These are phyloP conservation scores for Conistra vaccinii DNA, from an alignment of 2,888 invertebrate species.

Conservation along the genomic window DNA sequence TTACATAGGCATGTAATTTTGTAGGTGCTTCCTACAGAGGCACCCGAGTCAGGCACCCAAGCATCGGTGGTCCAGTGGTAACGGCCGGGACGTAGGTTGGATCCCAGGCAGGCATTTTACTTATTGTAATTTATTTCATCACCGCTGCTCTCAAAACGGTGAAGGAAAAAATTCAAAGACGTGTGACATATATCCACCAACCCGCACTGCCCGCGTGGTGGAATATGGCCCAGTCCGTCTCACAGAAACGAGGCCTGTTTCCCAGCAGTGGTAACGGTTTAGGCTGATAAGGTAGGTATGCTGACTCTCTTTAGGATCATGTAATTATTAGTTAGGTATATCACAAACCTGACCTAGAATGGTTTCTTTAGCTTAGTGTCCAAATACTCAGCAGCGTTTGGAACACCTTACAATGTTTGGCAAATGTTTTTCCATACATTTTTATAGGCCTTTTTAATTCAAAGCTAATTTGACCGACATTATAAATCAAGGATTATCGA, in stretches of 20 bases:
- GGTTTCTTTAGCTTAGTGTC: not conserved
- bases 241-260: not conserved
- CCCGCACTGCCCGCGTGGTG: not conserved
- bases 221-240: not conserved
- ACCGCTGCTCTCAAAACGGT: not conserved
- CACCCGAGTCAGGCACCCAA: too few species aligned
- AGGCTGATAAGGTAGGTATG: not conserved
- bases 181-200: not conserved
- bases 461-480: not conserved
- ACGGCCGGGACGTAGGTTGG: too few species aligned
- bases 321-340: not conserved
- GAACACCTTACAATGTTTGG: conserved; percentile 10
- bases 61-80: too few species aligned
- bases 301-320: not conserved
- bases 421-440: not conserved
- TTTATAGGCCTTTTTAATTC: conserved; percentile 25
- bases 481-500: conserved; percentile 14
- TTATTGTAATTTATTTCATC: not conserved
- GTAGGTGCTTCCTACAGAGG: too few species aligned
- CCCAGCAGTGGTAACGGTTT: not conserved
- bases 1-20: too few species aligned
- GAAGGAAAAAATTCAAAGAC: not conserved
- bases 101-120: too few species aligned
- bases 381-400: conserved; percentile 1
- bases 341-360: not conserved